Conservation (phyloP, 2,113 vertebrate genomes). For the Myrmophylax atrothorax region DNA sequence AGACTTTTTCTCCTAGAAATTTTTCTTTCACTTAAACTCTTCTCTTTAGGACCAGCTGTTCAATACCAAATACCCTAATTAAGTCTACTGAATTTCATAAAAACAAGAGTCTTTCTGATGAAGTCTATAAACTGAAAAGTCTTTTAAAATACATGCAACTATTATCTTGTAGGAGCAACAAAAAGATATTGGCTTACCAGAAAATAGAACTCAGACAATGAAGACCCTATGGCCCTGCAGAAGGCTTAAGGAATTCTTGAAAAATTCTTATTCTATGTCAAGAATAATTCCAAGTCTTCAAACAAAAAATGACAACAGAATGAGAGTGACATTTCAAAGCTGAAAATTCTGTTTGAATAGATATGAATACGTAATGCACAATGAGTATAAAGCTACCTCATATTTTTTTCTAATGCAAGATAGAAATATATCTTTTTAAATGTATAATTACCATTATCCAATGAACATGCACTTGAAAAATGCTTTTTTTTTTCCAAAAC, state of each 20-base stretch:
- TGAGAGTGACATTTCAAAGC: not conserved
- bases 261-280: not conserved
- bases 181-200: not conserved
- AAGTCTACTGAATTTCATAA: not conserved
- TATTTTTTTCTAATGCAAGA: not conserved
- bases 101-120: not conserved
- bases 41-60: conserved; percentile 28
- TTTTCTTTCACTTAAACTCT: conserved; percentile 47
- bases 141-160: not conserved
- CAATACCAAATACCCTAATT: conserved; percentile 5
- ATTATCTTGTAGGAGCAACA: not conserved
- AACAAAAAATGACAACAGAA: not conserved
- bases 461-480: not conserved
- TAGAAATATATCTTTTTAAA: not conserved
- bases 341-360: not conserved
- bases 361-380: not conserved
- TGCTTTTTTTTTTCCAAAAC: not conserved
- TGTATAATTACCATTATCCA: not conserved
- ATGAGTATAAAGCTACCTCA: not conserved
- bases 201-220: not conserved
- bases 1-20: conserved; percentile 52
- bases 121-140: not conserved
- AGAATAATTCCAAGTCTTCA: not conserved
- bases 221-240: not conserved
- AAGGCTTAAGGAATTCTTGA: not conserved